Evolutionary conservation across 2,113 vertebrate species (phyloP), one percentile per base, ranked within the genome.

Genomic region (Bufo bufo): DNA sequence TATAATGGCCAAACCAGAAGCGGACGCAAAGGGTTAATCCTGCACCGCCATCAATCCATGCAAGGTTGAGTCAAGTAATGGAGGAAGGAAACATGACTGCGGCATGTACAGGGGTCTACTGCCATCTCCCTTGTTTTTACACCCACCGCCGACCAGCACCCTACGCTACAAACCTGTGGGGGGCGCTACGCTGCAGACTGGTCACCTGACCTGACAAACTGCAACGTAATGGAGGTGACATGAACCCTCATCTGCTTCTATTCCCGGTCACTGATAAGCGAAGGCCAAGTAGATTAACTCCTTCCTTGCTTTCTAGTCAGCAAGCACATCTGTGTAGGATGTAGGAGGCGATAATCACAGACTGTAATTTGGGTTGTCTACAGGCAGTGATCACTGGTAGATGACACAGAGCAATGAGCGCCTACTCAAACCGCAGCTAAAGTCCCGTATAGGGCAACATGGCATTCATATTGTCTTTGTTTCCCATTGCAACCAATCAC

Each of bases 41-140:
- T 17, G 59, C 59, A 6, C 17, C 11, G 11, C 74, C 33, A 33
- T 33, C 33, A 33, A 33, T 33, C 33, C 33, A 33, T 52, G 52
- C 52, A 52, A 61, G 74, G 72, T 77, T 65, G 78, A 61, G 54
- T 80, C 78, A 80, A 49, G 78, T 80, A 13, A 23, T 61, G 43
- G 56, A 58, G 4, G 12, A 43, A 54, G n/a, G 43, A 81, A 77
- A 79, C 58, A 77, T 43, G 65, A 77, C 14, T 54, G 23, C 56
- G 49, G 47, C 49, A 49, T 58, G 23, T 9, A 0, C 66, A 69
- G 10, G n/a, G 33, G 33, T 17, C 14, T 14, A 56, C 77, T 45
- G n/a, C 43, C 52, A 33, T 56, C 77, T 43, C 12, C 56, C 54
- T 23, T n/a, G 1, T n/a, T 23, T 66, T 10, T 4, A 69, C 23